Evolutionary conservation across 2,888 invertebrate species (phyloP), one percentile per base, ranked within the genome.

Genomic region (Chromoteleia sp.): DNA sequence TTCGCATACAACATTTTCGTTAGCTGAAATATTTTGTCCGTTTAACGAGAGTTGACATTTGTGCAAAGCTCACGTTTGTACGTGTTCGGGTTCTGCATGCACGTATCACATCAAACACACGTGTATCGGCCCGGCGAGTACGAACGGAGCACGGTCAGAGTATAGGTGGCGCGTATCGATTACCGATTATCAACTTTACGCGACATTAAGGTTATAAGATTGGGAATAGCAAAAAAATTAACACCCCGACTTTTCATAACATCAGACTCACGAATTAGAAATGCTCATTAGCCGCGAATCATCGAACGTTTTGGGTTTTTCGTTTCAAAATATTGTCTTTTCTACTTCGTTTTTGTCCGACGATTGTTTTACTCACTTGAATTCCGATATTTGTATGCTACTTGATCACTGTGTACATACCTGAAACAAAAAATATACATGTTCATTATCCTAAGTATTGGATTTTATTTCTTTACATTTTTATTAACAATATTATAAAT

Each of bases 141-240:
- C 12, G 19, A 19, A 10, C n/a, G 39, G n/a, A 65, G 15, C 15
- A 12, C 19, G 41, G 43, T 17, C 48, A 39, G 56, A 65, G 43
- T 56, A 58, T 56, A 65, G 74, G 65, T 74, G 63, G 45, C 65
- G 17, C 48, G 19, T 65, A 74, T 74, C 65, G 74, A 74, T 65
- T 74, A 65, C 48, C 74, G 74, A 74, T 74, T 65, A 65, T 58
- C 56, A 65, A 74, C 74, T 74, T 74, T 56, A 21, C 63, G 29
- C 29, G 21, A 7, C 45, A 29, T 63, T 54, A 56, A 74, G 45
- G 36, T 41, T 63, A 54, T 73, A 5, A 29, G 36, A 63, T 63
- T 54, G 43, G n/a, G 39, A 17, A 19, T 29, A 17, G 41, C n/a
- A 30, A 59, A 73, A 61, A 52, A 61, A 50, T 50, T 36, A 41